Conservation (phyloP, 2,797 vertebrate species). For the Percopsis omiscomaycus region DNA sequence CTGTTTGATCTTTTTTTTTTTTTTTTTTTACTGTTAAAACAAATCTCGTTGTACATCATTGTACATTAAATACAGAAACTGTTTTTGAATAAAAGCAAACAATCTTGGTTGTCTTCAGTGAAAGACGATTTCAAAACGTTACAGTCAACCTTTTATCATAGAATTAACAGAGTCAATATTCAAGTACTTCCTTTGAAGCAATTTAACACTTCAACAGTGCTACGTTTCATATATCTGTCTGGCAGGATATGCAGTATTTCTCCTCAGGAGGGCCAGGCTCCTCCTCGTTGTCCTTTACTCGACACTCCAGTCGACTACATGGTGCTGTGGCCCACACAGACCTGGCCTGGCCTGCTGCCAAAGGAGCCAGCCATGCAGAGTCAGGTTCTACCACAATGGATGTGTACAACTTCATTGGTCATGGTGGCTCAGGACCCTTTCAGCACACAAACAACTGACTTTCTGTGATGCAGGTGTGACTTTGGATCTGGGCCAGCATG, state of each 20-base stretch:
- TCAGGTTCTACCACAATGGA: slow-evolving; percentile 46
- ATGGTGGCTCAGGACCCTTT: slow-evolving; percentile 46
- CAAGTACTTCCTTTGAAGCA: no score
- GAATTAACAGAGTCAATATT: no score
- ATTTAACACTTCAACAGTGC: no score
- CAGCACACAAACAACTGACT: slow-evolving; percentile 36
- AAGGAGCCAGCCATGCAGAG: slow-evolving; percentile 38
- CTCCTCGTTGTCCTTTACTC: slow-evolving; percentile 53
- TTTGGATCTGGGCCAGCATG: slow-evolving; percentile 34
- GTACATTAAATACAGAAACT: no score
- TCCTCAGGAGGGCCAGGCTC: slow-evolving; percentile 2
- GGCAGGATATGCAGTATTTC: slow-evolving; percentile 27
- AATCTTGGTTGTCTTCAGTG: no score
- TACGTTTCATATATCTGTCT: slow-evolving; percentile 23
- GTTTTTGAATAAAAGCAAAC: no score
- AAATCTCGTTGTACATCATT: no score
- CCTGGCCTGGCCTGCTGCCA: slow-evolving; percentile 52
- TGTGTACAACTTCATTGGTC: slow-evolving; percentile 64
- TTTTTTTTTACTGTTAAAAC: no score
- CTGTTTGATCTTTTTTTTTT: no score
- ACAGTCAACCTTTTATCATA: no score
- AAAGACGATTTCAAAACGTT: no score
- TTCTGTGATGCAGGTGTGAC: slow-evolving; percentile 54
- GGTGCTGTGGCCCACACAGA: slow-evolving; percentile 38
- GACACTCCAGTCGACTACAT: slow-evolving; percentile 25